Evolutionary conservation across 2,888 invertebrate genomes (phyloP).

Genomic region (Aromia moschata): DNA sequence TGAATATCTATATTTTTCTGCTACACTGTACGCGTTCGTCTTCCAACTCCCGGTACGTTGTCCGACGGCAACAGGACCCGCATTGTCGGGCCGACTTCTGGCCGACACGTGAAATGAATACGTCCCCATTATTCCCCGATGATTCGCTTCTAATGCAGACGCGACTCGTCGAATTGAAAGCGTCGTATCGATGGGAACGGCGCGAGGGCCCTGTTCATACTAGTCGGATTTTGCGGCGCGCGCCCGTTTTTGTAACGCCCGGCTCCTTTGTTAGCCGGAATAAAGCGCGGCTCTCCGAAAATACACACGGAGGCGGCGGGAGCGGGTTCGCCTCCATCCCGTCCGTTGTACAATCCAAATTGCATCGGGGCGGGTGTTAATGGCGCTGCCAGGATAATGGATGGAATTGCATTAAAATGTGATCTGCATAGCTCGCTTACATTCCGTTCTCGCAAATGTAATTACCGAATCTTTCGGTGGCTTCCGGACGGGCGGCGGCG

Average conservation of each 20-base stretch:
- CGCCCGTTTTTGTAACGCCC: slow-evolving; percentile 46
- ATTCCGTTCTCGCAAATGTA: slow-evolving; percentile 58
- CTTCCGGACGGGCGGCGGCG: slow-evolving; percentile 44
- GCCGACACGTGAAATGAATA: no score
- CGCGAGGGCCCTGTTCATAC: slow-evolving; percentile 20
- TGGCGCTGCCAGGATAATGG: slow-evolving; percentile 65
- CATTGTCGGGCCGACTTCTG: no score
- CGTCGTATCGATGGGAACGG: slow-evolving; percentile 10
- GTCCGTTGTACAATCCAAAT: slow-evolving; percentile 62
- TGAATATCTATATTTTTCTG: no score
- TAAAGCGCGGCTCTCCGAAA: slow-evolving; percentile 61
- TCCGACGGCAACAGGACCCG: no score
- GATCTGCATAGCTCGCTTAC: slow-evolving; percentile 64
- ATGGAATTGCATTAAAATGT: slow-evolving; percentile 67
- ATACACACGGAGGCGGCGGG: no score
- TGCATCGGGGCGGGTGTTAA: slow-evolving; percentile 64
- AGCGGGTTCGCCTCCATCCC: no score
- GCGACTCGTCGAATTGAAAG: slow-evolving; percentile 4
- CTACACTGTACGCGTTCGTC: no score
- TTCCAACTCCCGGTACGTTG: no score
- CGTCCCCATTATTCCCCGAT: background rate
- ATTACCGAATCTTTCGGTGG: slow-evolving; percentile 59
- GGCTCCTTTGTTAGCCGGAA: slow-evolving; percentile 59
- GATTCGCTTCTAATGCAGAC: background rate
- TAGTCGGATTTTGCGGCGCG: slow-evolving; percentile 44